phyloP scores from a whole-genome alignment of 2,113 vertebrate species.

The Origma solitaria region DNA sequence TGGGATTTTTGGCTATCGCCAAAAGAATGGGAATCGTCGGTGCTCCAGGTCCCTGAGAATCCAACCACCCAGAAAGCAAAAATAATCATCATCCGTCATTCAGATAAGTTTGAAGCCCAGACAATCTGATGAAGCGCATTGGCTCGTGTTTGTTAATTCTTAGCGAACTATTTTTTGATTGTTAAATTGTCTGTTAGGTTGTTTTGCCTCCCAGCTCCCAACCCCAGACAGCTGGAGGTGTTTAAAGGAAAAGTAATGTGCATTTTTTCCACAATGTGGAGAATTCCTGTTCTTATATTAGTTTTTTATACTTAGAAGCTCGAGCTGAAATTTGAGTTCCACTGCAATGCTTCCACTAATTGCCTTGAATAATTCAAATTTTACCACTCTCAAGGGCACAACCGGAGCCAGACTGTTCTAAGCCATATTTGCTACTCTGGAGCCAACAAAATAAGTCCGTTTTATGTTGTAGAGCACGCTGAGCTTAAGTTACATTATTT shows the following conservation, averaged over 20 bases:
- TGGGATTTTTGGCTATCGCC: slow-evolving; percentile 10
- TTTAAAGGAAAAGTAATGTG: slow-evolving; percentile 27
- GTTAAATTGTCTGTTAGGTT: background rate
- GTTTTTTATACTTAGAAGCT: slow-evolving; percentile 63
- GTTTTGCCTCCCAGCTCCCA: slow-evolving; percentile 20
- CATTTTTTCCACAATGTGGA: slow-evolving; percentile 25
- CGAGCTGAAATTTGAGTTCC: slow-evolving; percentile 57
- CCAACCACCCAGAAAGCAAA: background rate
- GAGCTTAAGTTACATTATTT: slow-evolving; percentile 17
- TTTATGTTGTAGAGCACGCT: background rate
- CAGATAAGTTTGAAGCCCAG: background rate
- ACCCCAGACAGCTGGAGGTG: slow-evolving; percentile 48
- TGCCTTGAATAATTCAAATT: slow-evolving; percentile 72
- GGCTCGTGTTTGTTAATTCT: background rate
- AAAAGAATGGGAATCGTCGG: background rate
- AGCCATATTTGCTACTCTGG: slow-evolving; percentile 49
- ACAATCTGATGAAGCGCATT: background rate
- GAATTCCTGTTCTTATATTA: slow-evolving; percentile 56
- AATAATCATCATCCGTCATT: background rate
- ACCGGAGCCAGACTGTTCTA: slow-evolving; percentile 48
- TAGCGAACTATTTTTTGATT: slow-evolving; percentile 20
- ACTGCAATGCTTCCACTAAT: slow-evolving; percentile 59
- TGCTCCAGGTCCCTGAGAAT: background rate
- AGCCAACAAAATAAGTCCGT: slow-evolving; percentile 22
- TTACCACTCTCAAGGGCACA: slow-evolving; percentile 63